These are phyloP conservation scores for Petrolisthes cinctipes DNA, from an alignment of 2,888 invertebrate species.

Conservation along the genomic window DNA sequence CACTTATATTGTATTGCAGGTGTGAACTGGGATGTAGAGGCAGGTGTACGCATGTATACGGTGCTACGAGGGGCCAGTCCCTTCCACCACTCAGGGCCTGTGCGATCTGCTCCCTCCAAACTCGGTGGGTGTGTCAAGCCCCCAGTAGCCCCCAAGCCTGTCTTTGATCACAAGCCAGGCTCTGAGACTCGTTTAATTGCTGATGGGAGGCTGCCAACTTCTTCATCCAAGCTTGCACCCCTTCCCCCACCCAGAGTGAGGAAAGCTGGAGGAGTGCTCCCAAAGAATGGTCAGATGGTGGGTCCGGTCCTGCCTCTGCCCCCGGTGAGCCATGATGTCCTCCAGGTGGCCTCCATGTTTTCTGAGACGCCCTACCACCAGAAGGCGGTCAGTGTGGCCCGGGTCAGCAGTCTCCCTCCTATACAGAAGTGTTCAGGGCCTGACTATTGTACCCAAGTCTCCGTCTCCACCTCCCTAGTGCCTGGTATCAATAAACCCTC, in stretches of 20 bases:
- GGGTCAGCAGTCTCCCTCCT: slow-evolving; percentile 45
- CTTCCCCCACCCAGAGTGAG: slow-evolving; percentile 49
- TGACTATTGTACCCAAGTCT: slow-evolving; percentile 34
- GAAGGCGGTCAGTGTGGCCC: slow-evolving; percentile 5
- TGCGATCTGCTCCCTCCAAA: slow-evolving; percentile 51
- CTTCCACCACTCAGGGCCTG: slow-evolving; percentile 47
- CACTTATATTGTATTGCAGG: slow-evolving; percentile 27
- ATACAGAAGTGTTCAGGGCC: slow-evolving; percentile 39
- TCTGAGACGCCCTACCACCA: slow-evolving; percentile 41
- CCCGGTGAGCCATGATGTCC: slow-evolving; percentile 42
- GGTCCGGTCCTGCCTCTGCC: slow-evolving; percentile 24
- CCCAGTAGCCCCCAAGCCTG: slow-evolving; percentile 54
- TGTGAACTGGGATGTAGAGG: slow-evolving; percentile 57
- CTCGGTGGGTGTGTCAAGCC: slow-evolving; percentile 39
- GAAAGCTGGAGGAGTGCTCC: slow-evolving; percentile 42
- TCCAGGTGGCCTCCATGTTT: slow-evolving; percentile 33
- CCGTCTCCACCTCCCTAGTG: slow-evolving; percentile 36
- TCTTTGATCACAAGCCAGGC: slow-evolving; percentile 47
- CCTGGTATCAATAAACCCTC: slow-evolving; percentile 43
- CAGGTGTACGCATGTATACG: slow-evolving; percentile 43
- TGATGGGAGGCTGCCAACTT: slow-evolving; percentile 28
- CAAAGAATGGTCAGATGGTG: slow-evolving; percentile 38
- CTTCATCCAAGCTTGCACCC: slow-evolving; percentile 48
- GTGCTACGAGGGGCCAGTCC: slow-evolving; percentile 56
- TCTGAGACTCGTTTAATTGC: slow-evolving; percentile 34